Base-by-base conservation (phyloP, 2,888 invertebrate genomes). In the Callosobruchus maculatus region DNA sequence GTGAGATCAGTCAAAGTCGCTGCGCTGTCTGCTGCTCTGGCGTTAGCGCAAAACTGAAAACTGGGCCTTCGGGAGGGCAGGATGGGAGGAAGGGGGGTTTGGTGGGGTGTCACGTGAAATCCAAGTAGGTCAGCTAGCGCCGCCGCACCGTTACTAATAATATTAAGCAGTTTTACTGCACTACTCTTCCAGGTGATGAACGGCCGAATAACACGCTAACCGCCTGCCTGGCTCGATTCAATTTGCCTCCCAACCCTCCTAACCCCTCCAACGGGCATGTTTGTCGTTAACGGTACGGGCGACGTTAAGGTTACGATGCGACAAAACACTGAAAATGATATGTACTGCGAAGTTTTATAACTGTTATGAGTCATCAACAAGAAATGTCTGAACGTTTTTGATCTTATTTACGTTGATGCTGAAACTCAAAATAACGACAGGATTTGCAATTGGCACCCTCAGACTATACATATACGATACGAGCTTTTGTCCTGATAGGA, bases 81-180 rank as follows among this genome's bases (percentile, higher is more conserved):
- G n/a, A n/a, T n/a, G n/a, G n/a, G n/a, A n/a, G n/a, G n/a, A n/a
- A n/a, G n/a, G n/a, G n/a, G n/a, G n/a, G n/a, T n/a, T n/a, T n/a
- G n/a, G n/a, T n/a, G n/a, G n/a, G 13, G 49, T 49, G 49, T 49
- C 49, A 49, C 49, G 31, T 30, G 70, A 66, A 31, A 22, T 73
- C 75, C 49, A 78, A 78, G 74, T 77, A 71, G 78, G 78, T 78
- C 78, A 77, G 71, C 74, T 78, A 75, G 73, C 74, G 76, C 49
- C 49, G 49, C 9, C 3, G 18, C 49, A 18, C 75, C 73, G 71
- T 77, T 78, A 74, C 77, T 75, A 78, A 79, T 73, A 76, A 73
- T 76, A 77, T 78, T 78, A 78, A 76, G 77, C 78, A 77, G 77
- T 80, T 80, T 80, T 80, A 78, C 78, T 78, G 77, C 76, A 72